Base-by-base conservation (phyloP, 1,140 invertebrate genomes). In the Matsumurasca onukii region DNA sequence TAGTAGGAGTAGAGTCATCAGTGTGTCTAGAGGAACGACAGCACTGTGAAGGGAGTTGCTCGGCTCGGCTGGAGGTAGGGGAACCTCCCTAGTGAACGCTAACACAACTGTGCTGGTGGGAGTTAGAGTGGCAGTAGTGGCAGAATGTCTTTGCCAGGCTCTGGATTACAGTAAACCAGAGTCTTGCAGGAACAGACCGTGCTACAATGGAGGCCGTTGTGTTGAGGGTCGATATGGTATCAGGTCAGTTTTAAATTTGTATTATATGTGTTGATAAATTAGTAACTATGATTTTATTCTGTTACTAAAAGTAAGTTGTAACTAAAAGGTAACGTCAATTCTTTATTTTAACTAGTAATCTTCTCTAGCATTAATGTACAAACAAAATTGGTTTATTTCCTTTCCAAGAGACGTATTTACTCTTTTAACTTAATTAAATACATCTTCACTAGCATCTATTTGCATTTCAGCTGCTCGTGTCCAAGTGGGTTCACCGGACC, bases 1-100 rank as follows among this genome's bases (percentile, higher is more conserved):
- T 98, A 95, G 94, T 98, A 1, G 95, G 94, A 65, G 98, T 99
- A 71, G 95, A 98, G 75, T 73, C 95, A 98, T 75, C 94, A 98
- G 95, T 98, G 81, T 99, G 97, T 80, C 82, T 97, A 27, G 93
- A 95, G 77, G 94, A 97, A 82, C 95, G 97, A 77, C 90, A 94
- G 76, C 91, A 91, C 81, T 98, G 96, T 80, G 95, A 98, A 80
- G 94, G 93, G 5, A 97, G 95, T 63, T 98, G 97, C 80, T 95
- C 94, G 0, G 98, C 97, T 80, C 86, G 88, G 31, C 80, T 98
- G 29, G 91, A 94, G 73, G 93, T 97, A 61, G 94, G 90, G 78
- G 87, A 88, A 69, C n/a, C 76, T 95, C 96, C 71, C 92, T 97
- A 87, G 94, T 98, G 0, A 98, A 98, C 81, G 92, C 97, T 12